Evolutionary conservation across 2,888 invertebrate genomes (phyloP).

Genomic region (Nematopogon swammerdamellus): DNA sequence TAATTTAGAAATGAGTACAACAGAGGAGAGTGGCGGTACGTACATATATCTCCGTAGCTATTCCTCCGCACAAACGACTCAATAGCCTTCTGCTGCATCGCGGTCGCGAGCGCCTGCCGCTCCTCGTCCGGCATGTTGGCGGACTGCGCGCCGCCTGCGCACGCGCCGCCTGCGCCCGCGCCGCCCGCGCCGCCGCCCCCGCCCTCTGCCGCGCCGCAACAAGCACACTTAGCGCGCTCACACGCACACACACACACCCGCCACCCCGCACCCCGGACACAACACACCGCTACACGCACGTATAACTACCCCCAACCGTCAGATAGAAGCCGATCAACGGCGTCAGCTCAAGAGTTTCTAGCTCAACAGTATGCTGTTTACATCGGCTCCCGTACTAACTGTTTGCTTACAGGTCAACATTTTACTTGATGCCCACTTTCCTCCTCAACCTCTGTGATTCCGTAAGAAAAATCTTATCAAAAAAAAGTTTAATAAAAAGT

Average conservation of each 20-base stretch:
- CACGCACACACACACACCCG: neutral
- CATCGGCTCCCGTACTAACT: too few relatives aligned
- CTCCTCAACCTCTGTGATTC: too few relatives aligned
- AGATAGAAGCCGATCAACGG: too few relatives aligned
- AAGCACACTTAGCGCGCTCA: neutral
- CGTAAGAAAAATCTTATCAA: too few relatives aligned
- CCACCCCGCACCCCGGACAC: neutral
- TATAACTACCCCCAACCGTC: too few relatives aligned
- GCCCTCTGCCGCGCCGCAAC: neutral
- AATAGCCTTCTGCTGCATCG: slow-evolving; percentile 54
- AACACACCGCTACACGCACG: too few relatives aligned
- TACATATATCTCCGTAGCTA: slow-evolving; percentile 73
- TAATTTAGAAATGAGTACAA: too few relatives aligned
- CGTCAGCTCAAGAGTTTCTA: too few relatives aligned
- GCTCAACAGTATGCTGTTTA: too few relatives aligned
- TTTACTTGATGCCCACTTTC: too few relatives aligned
- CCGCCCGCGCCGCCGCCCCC: neutral
- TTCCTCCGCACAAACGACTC: slow-evolving; percentile 68
- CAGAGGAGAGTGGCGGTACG: slow-evolving; percentile 36
- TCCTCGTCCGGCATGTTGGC: slow-evolving; percentile 56
- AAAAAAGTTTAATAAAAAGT: too few relatives aligned
- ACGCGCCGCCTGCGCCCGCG: slow-evolving; percentile 22
- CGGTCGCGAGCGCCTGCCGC: slow-evolving; percentile 36
- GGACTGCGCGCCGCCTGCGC: slow-evolving; percentile 31
- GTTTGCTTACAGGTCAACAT: too few relatives aligned